A percentile compares a stretch with the other conserved stretches of the same genome.
Evolutionary conservation across 2,113 vertebrate species (phyloP).

Genomic region (Nycticebus coucang): DNA sequence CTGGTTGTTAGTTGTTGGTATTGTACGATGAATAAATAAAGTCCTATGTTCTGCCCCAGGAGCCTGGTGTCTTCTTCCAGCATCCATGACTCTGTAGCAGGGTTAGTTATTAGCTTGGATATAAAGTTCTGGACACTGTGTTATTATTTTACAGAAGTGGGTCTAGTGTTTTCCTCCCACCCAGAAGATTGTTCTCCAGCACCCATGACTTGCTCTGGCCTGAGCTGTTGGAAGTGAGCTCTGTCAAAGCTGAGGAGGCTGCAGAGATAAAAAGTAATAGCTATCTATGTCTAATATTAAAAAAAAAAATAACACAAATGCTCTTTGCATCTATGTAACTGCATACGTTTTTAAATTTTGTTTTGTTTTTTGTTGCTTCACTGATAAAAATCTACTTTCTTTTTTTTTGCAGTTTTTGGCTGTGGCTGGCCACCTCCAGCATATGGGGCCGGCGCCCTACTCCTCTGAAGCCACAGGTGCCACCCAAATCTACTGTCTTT

Average conservation of each 20-base stretch:
- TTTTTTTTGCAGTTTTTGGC: background rate
- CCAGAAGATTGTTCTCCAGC: background rate
- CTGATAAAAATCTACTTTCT: conserved; percentile 20
- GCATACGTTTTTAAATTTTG: background rate
- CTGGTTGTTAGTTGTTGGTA: background rate
- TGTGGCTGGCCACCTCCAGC: too few relatives aligned
- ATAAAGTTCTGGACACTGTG: background rate
- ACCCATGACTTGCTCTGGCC: background rate
- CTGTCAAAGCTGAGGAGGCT: background rate
- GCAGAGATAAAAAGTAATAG: background rate
- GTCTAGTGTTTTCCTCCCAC: background rate
- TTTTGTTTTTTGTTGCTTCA: background rate
- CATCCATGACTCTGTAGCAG: background rate
- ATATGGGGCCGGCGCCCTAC: too few relatives aligned
- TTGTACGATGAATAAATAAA: background rate
- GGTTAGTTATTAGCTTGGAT: background rate
- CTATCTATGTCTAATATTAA: background rate
- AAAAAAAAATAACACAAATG: background rate
- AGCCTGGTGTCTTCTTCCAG: background rate
- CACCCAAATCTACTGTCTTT: conserved; percentile 14
- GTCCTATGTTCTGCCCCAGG: background rate
- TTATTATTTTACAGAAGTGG: background rate
- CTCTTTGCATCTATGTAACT: background rate
- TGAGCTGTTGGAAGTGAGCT: background rate
- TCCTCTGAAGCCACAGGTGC: too few relatives aligned